A percentile compares a stretch with the other conserved stretches of the same genome.
These are phyloP conservation scores for Heliocidaris tuberculata DNA, from an alignment of 35 echinoderm and acorn worm genomes.

Conservation along the genomic window DNA sequence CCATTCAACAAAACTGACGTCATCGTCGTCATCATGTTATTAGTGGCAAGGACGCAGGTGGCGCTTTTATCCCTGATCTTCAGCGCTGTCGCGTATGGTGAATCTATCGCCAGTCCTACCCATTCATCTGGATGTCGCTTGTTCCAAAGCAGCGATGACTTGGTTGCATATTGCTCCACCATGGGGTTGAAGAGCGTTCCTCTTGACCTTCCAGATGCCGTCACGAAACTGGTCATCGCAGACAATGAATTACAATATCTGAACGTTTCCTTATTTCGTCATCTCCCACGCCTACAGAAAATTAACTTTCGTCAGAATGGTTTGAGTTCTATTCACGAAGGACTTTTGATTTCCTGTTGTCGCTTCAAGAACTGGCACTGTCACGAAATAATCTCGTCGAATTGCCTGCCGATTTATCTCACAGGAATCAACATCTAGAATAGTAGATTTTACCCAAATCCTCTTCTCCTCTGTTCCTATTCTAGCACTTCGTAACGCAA, in stretches of 20 bases:
- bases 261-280: neutral
- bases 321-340: neutral
- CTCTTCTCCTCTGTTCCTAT: neutral
- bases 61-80: neutral
- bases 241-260: neutral
- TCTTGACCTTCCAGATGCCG: neutral
- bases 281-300: neutral
- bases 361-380: neutral
- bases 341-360: neutral
- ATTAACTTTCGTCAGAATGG: neutral
- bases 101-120: neutral
- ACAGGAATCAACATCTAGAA: neutral
- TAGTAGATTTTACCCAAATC: neutral
- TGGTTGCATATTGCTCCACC: neutral
- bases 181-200: neutral
- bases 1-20: neutral
- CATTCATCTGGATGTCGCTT: neutral
- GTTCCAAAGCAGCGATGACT: neutral
- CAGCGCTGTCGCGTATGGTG: neutral
- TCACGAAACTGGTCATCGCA: neutral
- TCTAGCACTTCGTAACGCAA: neutral
- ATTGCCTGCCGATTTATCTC: neutral
- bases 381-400: neutral
- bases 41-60: neutral
- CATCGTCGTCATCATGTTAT: neutral